Evolutionary conservation across 2,113 vertebrate species (phyloP).

Genomic region (Phasianus colchicus): DNA sequence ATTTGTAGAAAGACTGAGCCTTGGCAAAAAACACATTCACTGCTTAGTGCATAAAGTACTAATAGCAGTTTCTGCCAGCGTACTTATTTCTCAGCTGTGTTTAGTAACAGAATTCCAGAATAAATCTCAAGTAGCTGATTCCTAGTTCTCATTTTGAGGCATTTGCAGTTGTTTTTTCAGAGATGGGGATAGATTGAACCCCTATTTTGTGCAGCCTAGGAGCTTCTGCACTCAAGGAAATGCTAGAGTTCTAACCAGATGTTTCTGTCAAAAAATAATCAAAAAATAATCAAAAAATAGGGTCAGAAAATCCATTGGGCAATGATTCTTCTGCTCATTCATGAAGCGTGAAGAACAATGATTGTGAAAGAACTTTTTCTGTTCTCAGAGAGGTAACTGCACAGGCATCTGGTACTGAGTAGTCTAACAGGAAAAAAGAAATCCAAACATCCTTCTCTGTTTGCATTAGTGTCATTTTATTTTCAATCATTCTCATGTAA

Average conservation of each 20-base stretch:
- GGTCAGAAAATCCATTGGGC: neutral
- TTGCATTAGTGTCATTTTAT: neutral
- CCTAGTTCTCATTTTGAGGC: neutral
- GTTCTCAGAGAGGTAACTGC: neutral
- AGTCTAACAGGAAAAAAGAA: neutral
- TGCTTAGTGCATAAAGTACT: neutral
- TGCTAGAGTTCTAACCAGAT: neutral
- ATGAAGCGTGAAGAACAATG: neutral
- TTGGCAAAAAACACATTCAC: neutral
- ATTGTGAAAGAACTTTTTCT: neutral
- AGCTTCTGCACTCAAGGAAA: neutral
- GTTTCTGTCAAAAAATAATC: neutral
- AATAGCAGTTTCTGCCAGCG: neutral
- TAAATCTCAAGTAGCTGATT: neutral
- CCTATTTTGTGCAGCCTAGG: neutral
- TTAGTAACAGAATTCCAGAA: neutral
- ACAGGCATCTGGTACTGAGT: neutral
- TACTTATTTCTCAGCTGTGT: neutral
- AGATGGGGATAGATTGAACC: neutral
- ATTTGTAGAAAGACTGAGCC: neutral
- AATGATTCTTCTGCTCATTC: neutral
- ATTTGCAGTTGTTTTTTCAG: neutral
- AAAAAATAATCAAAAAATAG: neutral
- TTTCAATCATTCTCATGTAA: neutral
- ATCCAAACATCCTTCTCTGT: neutral